Evolutionary conservation across 2,888 invertebrate species (phyloP), one percentile per base, ranked within the genome.

Genomic region (Acronicta aceris): DNA sequence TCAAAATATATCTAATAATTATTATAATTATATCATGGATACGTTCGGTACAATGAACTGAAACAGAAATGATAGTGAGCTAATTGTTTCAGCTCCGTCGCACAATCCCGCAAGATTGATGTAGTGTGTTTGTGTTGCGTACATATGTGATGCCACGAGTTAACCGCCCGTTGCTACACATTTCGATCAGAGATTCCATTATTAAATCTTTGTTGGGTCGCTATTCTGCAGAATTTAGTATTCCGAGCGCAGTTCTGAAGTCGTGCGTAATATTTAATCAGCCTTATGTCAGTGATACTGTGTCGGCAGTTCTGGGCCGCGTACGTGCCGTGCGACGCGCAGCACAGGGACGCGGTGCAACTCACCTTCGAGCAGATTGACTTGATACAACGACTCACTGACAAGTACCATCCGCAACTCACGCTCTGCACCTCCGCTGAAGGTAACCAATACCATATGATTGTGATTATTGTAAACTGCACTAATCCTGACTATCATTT

Each of bases 321-420:
- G 70, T 98, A 97, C 95, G 97, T 97, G 81, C 96, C 96, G 47
- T 98, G 98, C 90, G 96, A 96, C 78, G 96, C 97, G 48, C 98
- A 98, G 88, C 96, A 97, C 88, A 96, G 97, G 81, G 98, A 98
- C 85, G 97, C 98, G 48, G 97, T 98, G 78, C 97, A 97, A 85
- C 95, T 97, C 79, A 97, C 97, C 36, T 95, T 98, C 82, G 98
- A 98, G 84, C 98, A 98, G 91, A 97, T 98, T 83, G 98, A 98
- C 92, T 95, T 97, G 79, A 98, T 98, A 86, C 96, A 97, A 85
- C 95, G 98, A 73, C 96, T 98, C 79, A 97, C 97, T 8, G 96
- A 96, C 79, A 96, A 97, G 85, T 98, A 98, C 89, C 96, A 97
- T 59, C 97, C 97, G 68, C 96, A 96, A 80, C 95, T 97, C 86